Conservation (phyloP, 2,797 vertebrate genomes). For the Diplodus puntazzo region DNA sequence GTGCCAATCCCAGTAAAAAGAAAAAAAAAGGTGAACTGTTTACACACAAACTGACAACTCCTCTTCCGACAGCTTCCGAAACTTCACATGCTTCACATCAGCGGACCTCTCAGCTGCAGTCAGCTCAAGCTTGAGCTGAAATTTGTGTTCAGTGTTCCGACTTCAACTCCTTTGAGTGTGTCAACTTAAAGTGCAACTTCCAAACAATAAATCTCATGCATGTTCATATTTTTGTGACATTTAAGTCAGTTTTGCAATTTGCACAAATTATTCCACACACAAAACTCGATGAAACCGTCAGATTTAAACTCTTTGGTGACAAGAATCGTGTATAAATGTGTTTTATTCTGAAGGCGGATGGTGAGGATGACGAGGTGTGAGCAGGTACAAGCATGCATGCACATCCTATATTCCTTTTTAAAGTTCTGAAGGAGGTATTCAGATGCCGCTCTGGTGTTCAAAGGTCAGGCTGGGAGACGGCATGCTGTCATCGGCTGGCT, state of each 20-base stretch:
- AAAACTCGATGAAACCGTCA: background rate
- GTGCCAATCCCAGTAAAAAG: no score
- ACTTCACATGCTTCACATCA: background rate
- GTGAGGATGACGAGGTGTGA: background rate
- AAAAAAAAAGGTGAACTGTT: background rate
- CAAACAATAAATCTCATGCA: background rate
- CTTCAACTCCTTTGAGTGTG: background rate
- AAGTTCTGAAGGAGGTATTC: slow-evolving; percentile 2
- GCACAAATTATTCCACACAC: background rate
- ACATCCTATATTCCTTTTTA: slow-evolving; percentile 18
- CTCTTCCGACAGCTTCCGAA: background rate
- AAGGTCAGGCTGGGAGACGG: slow-evolving; percentile 6
- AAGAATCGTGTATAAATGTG: background rate
- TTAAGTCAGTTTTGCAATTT: background rate
- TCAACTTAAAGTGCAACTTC: background rate
- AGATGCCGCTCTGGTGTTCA: slow-evolving; percentile 3
- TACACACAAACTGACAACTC: background rate
- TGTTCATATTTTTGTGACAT: background rate
- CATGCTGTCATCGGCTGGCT: slow-evolving; percentile 27
- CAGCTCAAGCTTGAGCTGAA: background rate
- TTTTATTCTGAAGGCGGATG: background rate
- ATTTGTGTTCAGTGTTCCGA: background rate
- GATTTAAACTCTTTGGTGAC: background rate
- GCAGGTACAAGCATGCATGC: background rate
- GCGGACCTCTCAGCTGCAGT: background rate